Conservation (phyloP, 1,140 invertebrate genomes). For the Saccostrea glomerata region DNA sequence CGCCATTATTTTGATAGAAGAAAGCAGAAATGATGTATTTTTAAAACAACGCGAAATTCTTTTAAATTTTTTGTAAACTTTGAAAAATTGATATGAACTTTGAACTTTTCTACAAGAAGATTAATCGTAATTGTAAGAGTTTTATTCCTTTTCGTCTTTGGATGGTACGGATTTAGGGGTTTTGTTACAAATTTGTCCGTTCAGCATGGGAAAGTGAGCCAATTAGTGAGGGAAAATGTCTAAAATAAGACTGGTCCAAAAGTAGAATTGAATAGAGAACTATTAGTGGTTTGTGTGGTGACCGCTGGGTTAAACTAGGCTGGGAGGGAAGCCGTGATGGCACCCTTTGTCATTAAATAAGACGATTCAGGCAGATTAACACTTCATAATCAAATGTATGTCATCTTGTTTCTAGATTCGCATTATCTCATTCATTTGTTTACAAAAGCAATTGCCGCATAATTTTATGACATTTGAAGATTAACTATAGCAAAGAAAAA, state of each 20-base stretch:
- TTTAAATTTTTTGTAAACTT: neutral
- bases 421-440: slow-evolving; percentile 32
- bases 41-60: neutral
- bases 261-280: neutral
- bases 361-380: slow-evolving; percentile 33
- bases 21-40: neutral
- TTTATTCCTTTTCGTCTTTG: neutral
- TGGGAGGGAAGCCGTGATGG: slow-evolving; percentile 4
- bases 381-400: slow-evolving; percentile 34
- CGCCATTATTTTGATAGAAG: neutral
- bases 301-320: slow-evolving; percentile 26
- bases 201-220: slow-evolving; percentile 28
- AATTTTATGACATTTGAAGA: slow-evolving; percentile 35
- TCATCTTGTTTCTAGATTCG: neutral
- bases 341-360: slow-evolving; percentile 16
- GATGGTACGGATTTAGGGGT: neutral
- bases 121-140: neutral
- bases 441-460: slow-evolving; percentile 23
- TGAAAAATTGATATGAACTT: neutral
- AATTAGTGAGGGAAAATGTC: slow-evolving; percentile 30
- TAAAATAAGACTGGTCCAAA: slow-evolving; percentile 20
- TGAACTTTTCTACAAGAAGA: neutral
- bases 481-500: neutral
- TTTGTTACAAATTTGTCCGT: slow-evolving; percentile 7
- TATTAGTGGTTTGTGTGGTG: neutral